Percentiles rank a stretch among this genome's conserved stretches.
These are phyloP conservation scores for Poecilia wingei DNA, from an alignment of 2,797 vertebrate genomes.

Conservation along the genomic window DNA sequence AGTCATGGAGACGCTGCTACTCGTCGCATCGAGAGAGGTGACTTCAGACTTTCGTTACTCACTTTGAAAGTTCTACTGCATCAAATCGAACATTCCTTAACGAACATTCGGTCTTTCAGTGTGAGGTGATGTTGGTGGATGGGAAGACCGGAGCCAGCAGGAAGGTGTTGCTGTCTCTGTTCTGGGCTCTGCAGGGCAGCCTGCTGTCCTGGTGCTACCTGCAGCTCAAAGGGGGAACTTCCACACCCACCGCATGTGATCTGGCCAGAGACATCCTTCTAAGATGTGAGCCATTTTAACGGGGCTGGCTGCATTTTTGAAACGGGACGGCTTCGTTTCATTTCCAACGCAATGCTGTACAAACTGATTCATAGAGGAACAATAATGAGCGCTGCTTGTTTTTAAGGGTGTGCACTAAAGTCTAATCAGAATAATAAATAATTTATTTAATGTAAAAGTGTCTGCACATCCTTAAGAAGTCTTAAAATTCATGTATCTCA, in stretches of 20 bases:
- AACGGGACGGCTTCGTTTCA: not conserved
- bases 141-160: constrained; percentile 81
- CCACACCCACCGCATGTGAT: constrained; percentile 70
- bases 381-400: not conserved
- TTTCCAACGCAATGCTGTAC: not conserved
- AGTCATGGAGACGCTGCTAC: constrained; percentile 91
- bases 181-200: constrained; percentile 97
- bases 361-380: not conserved
- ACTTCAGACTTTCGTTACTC: not conserved
- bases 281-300: constrained; percentile 84
- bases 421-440: not conserved
- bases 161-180: constrained; percentile 88
- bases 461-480: too few species aligned
- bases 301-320: not conserved
- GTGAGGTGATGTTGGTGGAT: constrained; percentile 89
- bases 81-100: not conserved
- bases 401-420: too few species aligned
- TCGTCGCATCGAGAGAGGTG: constrained; percentile 92
- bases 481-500: too few species aligned
- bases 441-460: not conserved
- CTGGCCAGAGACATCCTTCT: constrained; percentile 87
- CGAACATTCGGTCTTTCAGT: constrained; percentile 72
- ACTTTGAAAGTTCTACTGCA: not conserved
- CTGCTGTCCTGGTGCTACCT: constrained; percentile 96
- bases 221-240: constrained; percentile 87